Percentiles rank a stretch among this genome's conserved stretches.
Conservation (phyloP, 2,113 vertebrate genomes). For the Tor tambroides region DNA sequence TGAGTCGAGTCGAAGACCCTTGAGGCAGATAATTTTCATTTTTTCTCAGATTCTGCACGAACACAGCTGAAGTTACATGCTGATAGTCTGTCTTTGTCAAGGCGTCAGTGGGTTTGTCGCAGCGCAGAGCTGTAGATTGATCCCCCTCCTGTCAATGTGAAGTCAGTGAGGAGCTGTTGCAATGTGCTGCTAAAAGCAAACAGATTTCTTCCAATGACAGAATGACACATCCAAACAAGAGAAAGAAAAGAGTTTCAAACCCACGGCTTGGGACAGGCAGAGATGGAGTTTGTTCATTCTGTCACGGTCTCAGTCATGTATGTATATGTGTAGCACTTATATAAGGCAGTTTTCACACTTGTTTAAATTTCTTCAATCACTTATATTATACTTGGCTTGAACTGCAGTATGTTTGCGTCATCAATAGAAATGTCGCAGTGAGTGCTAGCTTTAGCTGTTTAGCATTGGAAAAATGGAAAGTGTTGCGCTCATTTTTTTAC, state of each 20-base stretch:
- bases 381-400: not conserved
- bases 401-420: not conserved
- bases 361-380: not conserved
- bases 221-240: constrained; percentile 12
- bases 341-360: not conserved
- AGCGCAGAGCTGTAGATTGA: not conserved
- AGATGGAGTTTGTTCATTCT: not conserved
- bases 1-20: not conserved
- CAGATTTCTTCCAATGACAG: constrained; percentile 10
- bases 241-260: constrained; percentile 2
- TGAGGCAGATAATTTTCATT: not conserved
- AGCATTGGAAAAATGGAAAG: not conserved
- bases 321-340: not conserved
- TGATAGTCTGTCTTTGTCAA: constrained; percentile 22
- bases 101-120: not conserved
- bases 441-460: not conserved
- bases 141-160: constrained; percentile 22
- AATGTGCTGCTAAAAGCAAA: constrained; percentile 11
- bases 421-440: not conserved
- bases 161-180: constrained; percentile 18
- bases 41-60: constrained; percentile 10
- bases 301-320: not conserved
- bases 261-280: not conserved
- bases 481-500: not conserved
- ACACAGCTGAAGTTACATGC: not conserved